Conservation (phyloP, 1,140 invertebrate genomes). For the Adelges cooleyi region DNA sequence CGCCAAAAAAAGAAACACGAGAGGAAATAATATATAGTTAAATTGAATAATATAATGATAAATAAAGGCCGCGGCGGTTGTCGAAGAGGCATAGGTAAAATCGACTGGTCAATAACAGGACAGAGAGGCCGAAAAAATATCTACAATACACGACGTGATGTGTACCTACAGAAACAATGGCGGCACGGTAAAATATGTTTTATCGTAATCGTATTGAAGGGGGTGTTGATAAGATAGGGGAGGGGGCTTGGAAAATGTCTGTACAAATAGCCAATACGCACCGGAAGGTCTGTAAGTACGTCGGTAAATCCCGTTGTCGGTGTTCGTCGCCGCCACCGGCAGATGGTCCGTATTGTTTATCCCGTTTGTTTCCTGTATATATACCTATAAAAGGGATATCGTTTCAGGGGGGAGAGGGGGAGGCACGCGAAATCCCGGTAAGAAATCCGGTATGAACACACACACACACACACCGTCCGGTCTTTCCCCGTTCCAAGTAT, state of each 20-base stretch:
- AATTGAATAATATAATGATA: too few relatives aligned
- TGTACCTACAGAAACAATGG: too few relatives aligned
- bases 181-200: neutral
- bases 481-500: neutral
- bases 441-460: conserved; percentile 11
- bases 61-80: too few relatives aligned
- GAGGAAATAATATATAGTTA: too few relatives aligned
- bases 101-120: too few relatives aligned
- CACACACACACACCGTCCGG: neutral
- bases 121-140: too few relatives aligned
- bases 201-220: conserved; percentile 3
- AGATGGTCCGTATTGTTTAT: conserved; percentile 11
- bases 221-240: too few relatives aligned
- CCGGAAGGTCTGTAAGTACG: conserved; percentile 12
- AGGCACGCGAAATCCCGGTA: neutral
- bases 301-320: conserved; percentile 22
- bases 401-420: neutral
- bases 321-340: neutral
- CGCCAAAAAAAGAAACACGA: too few relatives aligned
- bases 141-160: too few relatives aligned
- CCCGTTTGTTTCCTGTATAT: neutral
- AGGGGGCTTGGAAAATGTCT: conserved; percentile 12
- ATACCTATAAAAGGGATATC: conserved; percentile 21
- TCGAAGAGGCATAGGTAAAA: too few relatives aligned
- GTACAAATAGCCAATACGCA: conserved; percentile 22